Conservation (phyloP, 2,797 vertebrate species). For the Molossus molossus region DNA sequence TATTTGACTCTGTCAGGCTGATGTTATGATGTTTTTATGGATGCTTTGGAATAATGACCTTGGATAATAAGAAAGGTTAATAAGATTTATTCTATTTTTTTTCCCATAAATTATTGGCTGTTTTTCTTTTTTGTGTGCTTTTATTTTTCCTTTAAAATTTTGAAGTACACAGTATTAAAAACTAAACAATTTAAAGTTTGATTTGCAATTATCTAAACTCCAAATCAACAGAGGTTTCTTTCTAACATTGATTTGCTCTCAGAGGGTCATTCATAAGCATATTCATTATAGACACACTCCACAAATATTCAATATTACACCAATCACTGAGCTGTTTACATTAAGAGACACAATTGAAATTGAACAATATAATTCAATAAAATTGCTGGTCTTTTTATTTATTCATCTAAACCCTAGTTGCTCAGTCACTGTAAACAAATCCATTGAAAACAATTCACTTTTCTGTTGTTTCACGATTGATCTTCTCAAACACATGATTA, state of each 20-base stretch:
- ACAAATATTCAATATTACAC: conserved; percentile 83
- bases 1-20: background rate
- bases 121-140: conserved; percentile 62
- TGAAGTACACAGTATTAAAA: conserved; percentile 66
- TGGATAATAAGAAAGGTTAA: background rate
- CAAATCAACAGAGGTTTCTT: conserved; percentile 80
- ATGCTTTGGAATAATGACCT: conserved; percentile 17
- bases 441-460: conserved; percentile 83
- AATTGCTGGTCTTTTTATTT: conserved; percentile 85
- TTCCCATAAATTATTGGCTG: background rate
- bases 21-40: conserved; percentile 35
- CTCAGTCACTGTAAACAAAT: conserved; percentile 83
- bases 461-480: conserved; percentile 81
- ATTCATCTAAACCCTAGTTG: conserved; percentile 81
- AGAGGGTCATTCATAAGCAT: conserved; percentile 85
- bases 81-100: background rate
- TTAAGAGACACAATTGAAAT: conserved; percentile 83
- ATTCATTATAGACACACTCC: conserved; percentile 83
- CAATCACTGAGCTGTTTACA: conserved; percentile 82
- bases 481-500: conserved; percentile 81
- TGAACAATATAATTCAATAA: conserved; percentile 86
- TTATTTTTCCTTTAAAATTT: conserved; percentile 71
- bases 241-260: conserved; percentile 82
- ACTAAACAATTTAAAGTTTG: conserved; percentile 79
- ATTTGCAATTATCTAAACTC: conserved; percentile 81